These are phyloP conservation scores for Lasiurus borealis DNA, from an alignment of 2,113 vertebrate genomes.

Conservation along the genomic window DNA sequence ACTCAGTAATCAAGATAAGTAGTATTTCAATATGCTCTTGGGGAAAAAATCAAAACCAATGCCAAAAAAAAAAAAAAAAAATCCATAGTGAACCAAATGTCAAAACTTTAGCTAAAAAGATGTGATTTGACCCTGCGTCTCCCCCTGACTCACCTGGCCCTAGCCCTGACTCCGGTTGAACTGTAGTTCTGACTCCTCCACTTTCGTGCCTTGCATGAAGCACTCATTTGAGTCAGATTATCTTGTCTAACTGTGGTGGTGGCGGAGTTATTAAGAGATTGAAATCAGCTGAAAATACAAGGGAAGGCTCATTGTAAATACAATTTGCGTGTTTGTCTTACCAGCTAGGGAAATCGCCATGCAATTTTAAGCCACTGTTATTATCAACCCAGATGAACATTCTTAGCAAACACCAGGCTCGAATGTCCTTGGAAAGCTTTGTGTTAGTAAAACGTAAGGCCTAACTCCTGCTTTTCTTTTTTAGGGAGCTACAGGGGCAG, in stretches of 20 bases:
- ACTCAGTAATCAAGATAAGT: not conserved
- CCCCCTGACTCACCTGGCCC: not conserved
- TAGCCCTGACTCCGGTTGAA: too few relatives aligned
- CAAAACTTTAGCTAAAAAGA: not conserved
- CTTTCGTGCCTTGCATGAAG: not conserved
- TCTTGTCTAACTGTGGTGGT: not conserved
- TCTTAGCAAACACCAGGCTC: not conserved
- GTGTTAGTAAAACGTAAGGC: not conserved
- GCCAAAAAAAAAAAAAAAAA: not conserved
- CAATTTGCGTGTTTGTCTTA: not conserved
- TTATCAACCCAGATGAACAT: not conserved
- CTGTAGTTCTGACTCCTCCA: not conserved
- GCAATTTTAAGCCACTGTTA: not conserved
- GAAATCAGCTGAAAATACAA: not conserved
- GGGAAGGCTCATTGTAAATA: not conserved
- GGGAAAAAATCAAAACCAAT: not conserved
- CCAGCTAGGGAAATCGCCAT: not conserved
- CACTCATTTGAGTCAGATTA: not conserved
- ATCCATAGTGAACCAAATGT: not conserved
- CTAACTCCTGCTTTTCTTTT: not conserved
- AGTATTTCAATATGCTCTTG: not conserved
- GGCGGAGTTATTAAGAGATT: not conserved
- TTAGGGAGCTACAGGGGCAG: not conserved
- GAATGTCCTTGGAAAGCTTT: constrained; percentile 9
- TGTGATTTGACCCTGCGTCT: fast-evolving